These are phyloP conservation scores for Lasioglossum albipes DNA, from an alignment of 1,140 invertebrate genomes.

Conservation along the genomic window DNA sequence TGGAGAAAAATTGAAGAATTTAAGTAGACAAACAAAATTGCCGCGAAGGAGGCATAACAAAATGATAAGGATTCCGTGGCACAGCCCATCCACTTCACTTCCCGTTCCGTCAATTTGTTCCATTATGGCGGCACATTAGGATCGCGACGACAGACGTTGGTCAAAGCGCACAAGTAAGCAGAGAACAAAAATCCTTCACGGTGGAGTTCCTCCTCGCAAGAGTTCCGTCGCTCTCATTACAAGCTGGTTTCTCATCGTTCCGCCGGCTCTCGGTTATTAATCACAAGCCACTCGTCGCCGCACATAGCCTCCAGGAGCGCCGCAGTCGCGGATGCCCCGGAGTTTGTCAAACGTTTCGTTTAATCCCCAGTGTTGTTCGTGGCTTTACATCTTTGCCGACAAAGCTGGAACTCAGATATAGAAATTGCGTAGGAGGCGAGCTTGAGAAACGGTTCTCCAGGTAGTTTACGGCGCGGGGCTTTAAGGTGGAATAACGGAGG, in stretches of 20 bases:
- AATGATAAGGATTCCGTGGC: too few species aligned
- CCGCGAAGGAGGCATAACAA: too few species aligned
- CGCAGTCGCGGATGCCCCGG: constrained; percentile 1
- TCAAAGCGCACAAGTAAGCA: neutral
- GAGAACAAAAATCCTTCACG: constrained; percentile 3
- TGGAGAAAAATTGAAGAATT: too few species aligned
- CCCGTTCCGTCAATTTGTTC: neutral
- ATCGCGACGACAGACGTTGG: too few species aligned
- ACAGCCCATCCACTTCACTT: too few species aligned
- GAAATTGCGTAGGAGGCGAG: constrained; percentile 34
- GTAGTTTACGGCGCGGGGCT: constrained; percentile 36
- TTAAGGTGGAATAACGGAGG: constrained; percentile 49
- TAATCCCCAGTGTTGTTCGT: constrained; percentile 30
- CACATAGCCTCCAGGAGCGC: neutral
- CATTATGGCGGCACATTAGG: neutral
- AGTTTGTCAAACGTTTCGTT: constrained; percentile 54
- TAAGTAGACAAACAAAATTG: too few species aligned
- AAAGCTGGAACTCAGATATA: constrained; percentile 33
- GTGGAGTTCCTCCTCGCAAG: neutral
- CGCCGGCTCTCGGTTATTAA: constrained; percentile 27
- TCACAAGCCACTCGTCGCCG: constrained; percentile 9
- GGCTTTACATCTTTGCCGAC: constrained; percentile 33
- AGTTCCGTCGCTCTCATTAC: constrained; percentile 2
- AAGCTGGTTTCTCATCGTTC: neutral
- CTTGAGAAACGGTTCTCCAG: constrained; percentile 50